Percentiles rank a stretch among this genome's conserved stretches.
Evolutionary conservation across 2,113 vertebrate genomes (phyloP).

Genomic region (Aleadryas rufinucha): DNA sequence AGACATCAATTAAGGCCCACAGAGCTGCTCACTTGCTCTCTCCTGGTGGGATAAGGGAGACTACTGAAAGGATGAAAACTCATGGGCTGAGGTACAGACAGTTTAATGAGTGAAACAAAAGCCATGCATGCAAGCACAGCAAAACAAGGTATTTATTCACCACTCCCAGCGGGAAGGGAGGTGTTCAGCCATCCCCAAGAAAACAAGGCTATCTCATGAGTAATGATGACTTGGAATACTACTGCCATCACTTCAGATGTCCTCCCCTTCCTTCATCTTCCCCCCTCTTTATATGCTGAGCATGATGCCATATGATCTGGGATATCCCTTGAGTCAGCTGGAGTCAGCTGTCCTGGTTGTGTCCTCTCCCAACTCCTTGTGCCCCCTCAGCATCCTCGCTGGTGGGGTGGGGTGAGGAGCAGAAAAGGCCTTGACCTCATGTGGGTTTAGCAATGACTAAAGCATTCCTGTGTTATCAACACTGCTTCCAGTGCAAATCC

Average conservation of each 20-base stretch:
- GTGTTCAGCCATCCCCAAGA: neutral
- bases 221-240: neutral
- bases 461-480: neutral
- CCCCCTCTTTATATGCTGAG: neutral
- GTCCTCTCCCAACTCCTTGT: neutral
- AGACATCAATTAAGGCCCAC: neutral
- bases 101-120: neutral
- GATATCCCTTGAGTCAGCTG: neutral
- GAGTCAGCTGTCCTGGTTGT: neutral
- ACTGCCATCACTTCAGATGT: neutral
- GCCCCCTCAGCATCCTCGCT: neutral
- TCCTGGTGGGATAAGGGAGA: neutral
- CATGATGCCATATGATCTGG: neutral
- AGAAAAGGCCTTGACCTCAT: neutral
- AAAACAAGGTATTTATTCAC: neutral
- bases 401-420: neutral
- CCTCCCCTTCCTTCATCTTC: neutral
- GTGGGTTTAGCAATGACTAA: neutral
- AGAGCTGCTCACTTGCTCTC: neutral
- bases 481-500: neutral
- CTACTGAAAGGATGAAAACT: neutral
- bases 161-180: neutral
- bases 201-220: neutral
- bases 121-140: neutral
- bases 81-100: neutral